phyloP scores from a whole-genome alignment of 2,888 invertebrate species.

The Pristionchus mayeri region DNA sequence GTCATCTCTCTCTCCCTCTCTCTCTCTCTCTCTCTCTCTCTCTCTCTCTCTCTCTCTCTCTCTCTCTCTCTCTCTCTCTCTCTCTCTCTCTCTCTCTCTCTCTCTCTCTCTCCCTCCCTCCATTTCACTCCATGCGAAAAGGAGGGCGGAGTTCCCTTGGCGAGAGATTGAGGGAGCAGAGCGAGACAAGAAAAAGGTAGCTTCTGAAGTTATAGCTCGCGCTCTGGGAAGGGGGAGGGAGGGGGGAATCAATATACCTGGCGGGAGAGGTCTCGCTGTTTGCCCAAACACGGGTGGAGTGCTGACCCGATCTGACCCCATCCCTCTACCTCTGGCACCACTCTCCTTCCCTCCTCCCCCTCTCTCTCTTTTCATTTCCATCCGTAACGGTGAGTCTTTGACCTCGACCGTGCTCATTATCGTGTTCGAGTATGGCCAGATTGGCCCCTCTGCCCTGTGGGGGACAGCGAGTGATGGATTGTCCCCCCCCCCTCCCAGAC shows the following conservation, averaged over 20 bases:
- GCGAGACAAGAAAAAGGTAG: conserved; percentile 16
- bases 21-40: too few species aligned
- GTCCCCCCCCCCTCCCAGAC: background rate
- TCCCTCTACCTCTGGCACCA: background rate
- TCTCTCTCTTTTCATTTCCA: conserved; percentile 32
- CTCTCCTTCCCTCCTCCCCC: background rate
- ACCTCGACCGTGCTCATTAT: conserved; percentile 36
- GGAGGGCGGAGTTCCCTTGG: background rate
- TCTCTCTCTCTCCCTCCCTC: conserved; percentile 13
- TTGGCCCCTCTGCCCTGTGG: background rate
- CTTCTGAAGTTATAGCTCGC: conserved; percentile 31
- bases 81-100: too few species aligned
- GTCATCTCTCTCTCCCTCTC: conserved; percentile 18
- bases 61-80: too few species aligned
- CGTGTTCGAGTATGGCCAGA: background rate
- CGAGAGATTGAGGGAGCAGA: background rate
- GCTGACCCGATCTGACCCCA: conserved; percentile 6
- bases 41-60: too few species aligned
- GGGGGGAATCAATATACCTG: background rate
- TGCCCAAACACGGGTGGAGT: conserved; percentile 8
- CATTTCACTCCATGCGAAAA: conserved; percentile 8
- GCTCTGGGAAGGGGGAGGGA: background rate
- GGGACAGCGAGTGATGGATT: background rate
- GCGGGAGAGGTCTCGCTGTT: background rate
- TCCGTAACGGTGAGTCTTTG: background rate